A percentile compares a stretch with the other conserved stretches of the same genome.
These are phyloP conservation scores for Pipistrellus nathusii DNA, from an alignment of 2,797 vertebrate species.

Conservation along the genomic window DNA sequence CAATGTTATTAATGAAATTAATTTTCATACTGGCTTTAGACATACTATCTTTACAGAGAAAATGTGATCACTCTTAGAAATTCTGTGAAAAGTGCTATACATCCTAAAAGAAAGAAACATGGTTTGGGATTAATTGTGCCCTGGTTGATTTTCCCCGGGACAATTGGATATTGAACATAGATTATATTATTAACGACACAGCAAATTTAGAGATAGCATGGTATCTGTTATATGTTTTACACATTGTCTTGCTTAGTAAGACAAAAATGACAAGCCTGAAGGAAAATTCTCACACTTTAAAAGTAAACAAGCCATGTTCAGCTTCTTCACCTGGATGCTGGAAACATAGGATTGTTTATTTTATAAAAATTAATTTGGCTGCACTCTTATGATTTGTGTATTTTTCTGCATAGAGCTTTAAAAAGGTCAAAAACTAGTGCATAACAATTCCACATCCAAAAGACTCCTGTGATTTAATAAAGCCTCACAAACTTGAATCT, in stretches of 20 bases:
- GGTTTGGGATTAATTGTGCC: neutral
- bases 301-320: neutral
- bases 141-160: neutral
- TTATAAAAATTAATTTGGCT: conserved; percentile 43
- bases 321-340: neutral
- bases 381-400: neutral
- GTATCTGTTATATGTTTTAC: neutral
- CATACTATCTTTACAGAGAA: neutral
- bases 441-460: neutral
- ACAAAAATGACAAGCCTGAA: neutral
- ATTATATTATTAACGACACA: neutral
- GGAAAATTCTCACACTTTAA: neutral
- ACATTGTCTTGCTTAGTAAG: neutral
- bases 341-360: neutral
- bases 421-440: neutral
- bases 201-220: neutral
- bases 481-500: conserved; percentile 36
- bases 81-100: neutral
- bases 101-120: conserved; percentile 38
- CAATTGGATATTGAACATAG: conserved; percentile 1
- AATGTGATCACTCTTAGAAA: neutral
- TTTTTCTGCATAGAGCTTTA: neutral
- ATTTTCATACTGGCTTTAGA: neutral
- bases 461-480: conserved; percentile 43
- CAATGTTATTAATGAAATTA: neutral